Evolutionary conservation across 2,888 invertebrate species (phyloP).

Genomic region (Caenorhabditis afra): DNA sequence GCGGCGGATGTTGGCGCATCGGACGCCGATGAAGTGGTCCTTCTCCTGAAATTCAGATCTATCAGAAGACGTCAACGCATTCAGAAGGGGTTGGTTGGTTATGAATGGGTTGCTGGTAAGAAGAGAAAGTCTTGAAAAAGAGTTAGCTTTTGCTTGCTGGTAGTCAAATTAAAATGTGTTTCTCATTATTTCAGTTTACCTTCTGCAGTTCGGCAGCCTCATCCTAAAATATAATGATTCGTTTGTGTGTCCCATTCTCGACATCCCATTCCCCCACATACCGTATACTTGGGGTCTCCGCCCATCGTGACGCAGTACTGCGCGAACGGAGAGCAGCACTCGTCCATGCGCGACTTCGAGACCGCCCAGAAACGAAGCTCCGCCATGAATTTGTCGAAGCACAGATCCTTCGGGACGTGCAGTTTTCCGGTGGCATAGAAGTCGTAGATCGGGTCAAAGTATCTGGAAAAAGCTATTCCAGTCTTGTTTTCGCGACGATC

Average conservation of each 20-base stretch:
- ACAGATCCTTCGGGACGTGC: slow-evolving; percentile 79
- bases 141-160: slow-evolving; percentile 11
- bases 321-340: slow-evolving; percentile 79
- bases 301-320: slow-evolving; percentile 74
- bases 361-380: slow-evolving; percentile 80
- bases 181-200: slow-evolving; percentile 9
- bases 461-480: slow-evolving; percentile 64
- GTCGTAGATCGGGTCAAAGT: slow-evolving; percentile 80
- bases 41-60: slow-evolving; percentile 73
- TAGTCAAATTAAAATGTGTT: slow-evolving; percentile 2
- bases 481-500: slow-evolving; percentile 12
- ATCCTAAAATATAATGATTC: slow-evolving; percentile 43
- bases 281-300: slow-evolving; percentile 57
- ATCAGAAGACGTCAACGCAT: too few species aligned
- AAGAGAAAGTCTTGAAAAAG: slow-evolving; percentile 6
- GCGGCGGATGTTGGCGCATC: slow-evolving; percentile 76
- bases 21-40: slow-evolving; percentile 79
- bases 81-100: slow-evolving; percentile 39
- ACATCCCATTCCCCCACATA: slow-evolving; percentile 7
- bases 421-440: slow-evolving; percentile 80
- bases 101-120: slow-evolving; percentile 21
- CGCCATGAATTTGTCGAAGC: slow-evolving; percentile 80
- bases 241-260: background rate
- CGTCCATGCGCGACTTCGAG: slow-evolving; percentile 78
- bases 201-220: slow-evolving; percentile 45